Conservation (phyloP, 2,888 invertebrate species). For the Sphaeridia pumilis region DNA sequence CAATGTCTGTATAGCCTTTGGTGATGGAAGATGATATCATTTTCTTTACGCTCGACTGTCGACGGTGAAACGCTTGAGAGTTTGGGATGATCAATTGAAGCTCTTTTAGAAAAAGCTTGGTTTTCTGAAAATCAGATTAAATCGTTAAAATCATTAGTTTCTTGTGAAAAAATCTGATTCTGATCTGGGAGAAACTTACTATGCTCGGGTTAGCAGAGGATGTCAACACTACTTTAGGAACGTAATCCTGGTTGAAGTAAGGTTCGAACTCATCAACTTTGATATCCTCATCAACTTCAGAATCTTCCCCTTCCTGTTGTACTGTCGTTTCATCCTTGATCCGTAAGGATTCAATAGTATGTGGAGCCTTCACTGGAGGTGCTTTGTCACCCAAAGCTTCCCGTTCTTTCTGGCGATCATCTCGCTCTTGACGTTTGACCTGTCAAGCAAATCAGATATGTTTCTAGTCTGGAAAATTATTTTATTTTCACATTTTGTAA, state of each 20-base stretch:
- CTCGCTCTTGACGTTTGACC: conserved; percentile 50
- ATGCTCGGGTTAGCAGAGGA: conserved; percentile 79
- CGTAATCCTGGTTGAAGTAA: conserved; percentile 72
- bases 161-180: too few relatives aligned
- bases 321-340: conserved; percentile 82
- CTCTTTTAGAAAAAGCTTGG: conserved; percentile 85
- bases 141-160: too few relatives aligned
- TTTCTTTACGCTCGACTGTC: conserved; percentile 81
- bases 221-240: conserved; percentile 92
- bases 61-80: conserved; percentile 72
- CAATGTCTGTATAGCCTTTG: conserved; percentile 70
- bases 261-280: conserved; percentile 74
- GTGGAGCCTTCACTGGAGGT: conserved; percentile 58
- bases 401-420: conserved; percentile 44
- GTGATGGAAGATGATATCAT: conserved; percentile 74
- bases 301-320: conserved; percentile 62
- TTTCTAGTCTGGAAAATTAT: too few relatives aligned
- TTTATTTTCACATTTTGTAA: too few relatives aligned
- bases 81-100: conserved; percentile 84
- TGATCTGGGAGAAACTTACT: too few relatives aligned
- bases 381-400: conserved; percentile 44
- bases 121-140: conserved; percentile 58
- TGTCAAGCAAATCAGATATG: too few relatives aligned
- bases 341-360: conserved; percentile 84
- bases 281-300: conserved; percentile 64